A percentile compares a stretch with the other conserved stretches of the same genome.
phyloP scores from a whole-genome alignment of 2,113 vertebrate species.

The Chloropsis cyanopogon region DNA sequence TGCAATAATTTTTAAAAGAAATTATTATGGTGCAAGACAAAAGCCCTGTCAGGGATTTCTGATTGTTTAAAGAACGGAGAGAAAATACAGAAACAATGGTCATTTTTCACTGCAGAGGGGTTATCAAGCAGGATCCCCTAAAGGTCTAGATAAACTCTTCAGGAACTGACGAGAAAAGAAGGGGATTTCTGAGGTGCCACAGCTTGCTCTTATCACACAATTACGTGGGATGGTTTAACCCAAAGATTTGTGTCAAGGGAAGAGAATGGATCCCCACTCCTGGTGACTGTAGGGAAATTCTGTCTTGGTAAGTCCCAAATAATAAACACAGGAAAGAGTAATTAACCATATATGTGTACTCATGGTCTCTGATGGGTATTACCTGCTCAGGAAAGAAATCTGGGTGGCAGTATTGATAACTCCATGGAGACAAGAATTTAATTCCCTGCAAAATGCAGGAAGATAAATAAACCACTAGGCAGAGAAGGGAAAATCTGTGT shows the following conservation, averaged over 20 bases:
- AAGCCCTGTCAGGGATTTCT: background rate
- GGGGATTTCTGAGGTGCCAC: background rate
- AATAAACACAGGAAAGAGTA: background rate
- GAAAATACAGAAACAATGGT: background rate
- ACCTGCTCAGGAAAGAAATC: background rate
- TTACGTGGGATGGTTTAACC: accelerated
- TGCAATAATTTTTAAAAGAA: background rate
- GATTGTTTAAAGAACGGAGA: background rate
- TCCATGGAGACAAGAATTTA: background rate
- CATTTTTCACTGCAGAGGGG: background rate
- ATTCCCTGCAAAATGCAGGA: background rate
- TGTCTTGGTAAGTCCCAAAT: background rate
- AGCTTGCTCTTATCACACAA: background rate
- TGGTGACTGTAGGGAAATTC: background rate
- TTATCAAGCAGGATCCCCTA: background rate
- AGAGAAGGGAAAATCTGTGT: background rate
- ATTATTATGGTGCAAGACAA: background rate
- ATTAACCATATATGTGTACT: background rate
- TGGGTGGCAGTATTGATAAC: background rate
- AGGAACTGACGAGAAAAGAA: background rate
- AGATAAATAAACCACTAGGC: background rate
- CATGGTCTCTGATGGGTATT: background rate
- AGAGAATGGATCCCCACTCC: background rate
- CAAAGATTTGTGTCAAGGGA: background rate
- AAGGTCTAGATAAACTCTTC: background rate